Evolutionary conservation across 2,797 vertebrate genomes (phyloP).

Genomic region (Eulemur rubriventer): DNA sequence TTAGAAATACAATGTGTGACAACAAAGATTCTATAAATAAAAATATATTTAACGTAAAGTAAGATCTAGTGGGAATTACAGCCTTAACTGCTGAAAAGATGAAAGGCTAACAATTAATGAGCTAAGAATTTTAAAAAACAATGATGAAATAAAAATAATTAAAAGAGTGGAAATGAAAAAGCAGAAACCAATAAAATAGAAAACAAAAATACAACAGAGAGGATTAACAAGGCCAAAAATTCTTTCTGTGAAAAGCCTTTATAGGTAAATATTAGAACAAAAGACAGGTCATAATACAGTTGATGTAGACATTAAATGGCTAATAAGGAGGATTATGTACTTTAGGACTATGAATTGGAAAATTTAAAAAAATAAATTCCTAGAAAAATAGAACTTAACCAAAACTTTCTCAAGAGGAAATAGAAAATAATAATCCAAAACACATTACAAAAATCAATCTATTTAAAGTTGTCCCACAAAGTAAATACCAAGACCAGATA

Average conservation of each 20-base stretch:
- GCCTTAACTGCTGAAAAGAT: neutral
- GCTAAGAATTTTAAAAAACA: neutral
- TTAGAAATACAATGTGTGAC: conserved; percentile 9
- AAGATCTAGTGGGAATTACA: neutral
- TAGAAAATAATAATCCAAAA: neutral
- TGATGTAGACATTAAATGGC: neutral
- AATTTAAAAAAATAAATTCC: conserved; percentile 29
- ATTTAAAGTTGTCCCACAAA: neutral
- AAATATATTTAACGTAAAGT: neutral
- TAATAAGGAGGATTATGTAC: neutral
- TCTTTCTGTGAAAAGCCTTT: conserved; percentile 26
- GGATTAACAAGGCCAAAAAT: neutral
- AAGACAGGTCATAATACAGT: neutral
- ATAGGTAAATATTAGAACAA: conserved; percentile 7
- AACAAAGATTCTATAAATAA: neutral
- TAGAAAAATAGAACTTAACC: conserved; percentile 14
- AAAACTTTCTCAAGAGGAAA: conserved; percentile 24
- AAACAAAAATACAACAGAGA: neutral
- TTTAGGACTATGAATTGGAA: neutral
- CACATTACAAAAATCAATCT: neutral
- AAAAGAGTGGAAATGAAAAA: neutral
- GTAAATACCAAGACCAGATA: neutral
- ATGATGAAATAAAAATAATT: conserved; percentile 8
- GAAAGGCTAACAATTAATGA: neutral
- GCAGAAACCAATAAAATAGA: neutral